Conservation (phyloP, 2,797 vertebrate genomes). For the Cyclopterus lumpus region DNA sequence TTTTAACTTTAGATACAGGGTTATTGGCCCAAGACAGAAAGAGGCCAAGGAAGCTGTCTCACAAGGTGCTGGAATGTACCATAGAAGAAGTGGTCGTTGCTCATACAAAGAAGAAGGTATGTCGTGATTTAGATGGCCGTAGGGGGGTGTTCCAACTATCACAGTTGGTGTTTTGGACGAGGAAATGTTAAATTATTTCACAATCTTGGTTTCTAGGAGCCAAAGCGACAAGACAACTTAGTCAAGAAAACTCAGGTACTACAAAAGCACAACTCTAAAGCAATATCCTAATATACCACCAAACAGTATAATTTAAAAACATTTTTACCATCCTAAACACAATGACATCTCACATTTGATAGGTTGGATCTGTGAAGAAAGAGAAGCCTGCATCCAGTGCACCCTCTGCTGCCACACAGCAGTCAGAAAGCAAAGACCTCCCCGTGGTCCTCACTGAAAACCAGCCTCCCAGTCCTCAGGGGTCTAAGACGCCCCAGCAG, state of each 20-base stretch:
- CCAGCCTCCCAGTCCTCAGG: slow-evolving; percentile 52
- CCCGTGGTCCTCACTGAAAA: slow-evolving; percentile 21
- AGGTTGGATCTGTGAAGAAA: slow-evolving; percentile 66
- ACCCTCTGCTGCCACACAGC: slow-evolving; percentile 35
- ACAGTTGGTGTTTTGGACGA: background rate
- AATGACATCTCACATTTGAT: slow-evolving; percentile 18
- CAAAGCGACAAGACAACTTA: slow-evolving; percentile 58
- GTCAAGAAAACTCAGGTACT: slow-evolving; percentile 74
- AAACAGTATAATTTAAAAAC: background rate
- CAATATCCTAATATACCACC: background rate
- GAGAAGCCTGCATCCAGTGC: slow-evolving; percentile 52
- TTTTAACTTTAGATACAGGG: slow-evolving; percentile 26
- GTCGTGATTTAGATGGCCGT: background rate
- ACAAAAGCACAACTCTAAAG: background rate
- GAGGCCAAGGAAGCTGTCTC: slow-evolving; percentile 90
- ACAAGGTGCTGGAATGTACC: slow-evolving; percentile 90
- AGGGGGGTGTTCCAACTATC: background rate
- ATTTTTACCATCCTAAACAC: background rate
- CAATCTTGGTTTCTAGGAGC: slow-evolving; percentile 59
- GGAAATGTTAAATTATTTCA: background rate
- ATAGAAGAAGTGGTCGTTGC: slow-evolving; percentile 90
- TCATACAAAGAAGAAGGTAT: slow-evolving; percentile 89
- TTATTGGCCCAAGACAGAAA: slow-evolving; percentile 87
- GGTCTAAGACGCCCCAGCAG: slow-evolving; percentile 57
- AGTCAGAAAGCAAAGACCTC: slow-evolving; percentile 45